A percentile compares a stretch with the other conserved stretches of the same genome.
These are phyloP conservation scores for Notocelia uddmanniana DNA, from an alignment of 2,888 invertebrate species.

Conservation along the genomic window DNA sequence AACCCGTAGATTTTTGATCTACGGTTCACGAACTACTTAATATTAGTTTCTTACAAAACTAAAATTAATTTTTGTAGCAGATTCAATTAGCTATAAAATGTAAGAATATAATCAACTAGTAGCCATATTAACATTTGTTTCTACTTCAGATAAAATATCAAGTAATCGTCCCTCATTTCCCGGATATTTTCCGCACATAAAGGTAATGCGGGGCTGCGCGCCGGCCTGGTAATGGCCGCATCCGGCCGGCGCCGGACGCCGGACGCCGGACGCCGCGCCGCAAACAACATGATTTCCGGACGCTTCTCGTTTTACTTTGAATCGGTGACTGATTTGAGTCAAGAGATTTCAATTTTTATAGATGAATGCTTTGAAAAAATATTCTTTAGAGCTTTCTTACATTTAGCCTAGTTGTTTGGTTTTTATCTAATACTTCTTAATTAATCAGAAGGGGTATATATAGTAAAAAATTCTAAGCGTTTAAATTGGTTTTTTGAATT, in stretches of 20 bases:
- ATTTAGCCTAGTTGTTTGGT: no score
- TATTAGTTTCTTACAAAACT: no score
- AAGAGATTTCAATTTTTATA: not conserved
- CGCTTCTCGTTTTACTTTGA: constrained; percentile 10
- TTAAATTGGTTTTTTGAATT: no score
- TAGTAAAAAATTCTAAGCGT: no score
- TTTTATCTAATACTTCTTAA: no score
- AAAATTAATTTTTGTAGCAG: no score
- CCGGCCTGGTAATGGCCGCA: constrained; percentile 10
- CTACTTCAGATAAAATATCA: not conserved
- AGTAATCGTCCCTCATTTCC: not conserved
- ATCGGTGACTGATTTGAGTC: not conserved
- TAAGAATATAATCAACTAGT: not conserved
- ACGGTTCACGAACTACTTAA: no score
- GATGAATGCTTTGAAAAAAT: no score
- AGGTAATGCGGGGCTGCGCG: constrained; percentile 14
- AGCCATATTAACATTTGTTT: not conserved
- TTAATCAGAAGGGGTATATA: no score
- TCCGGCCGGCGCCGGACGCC: constrained; percentile 12
- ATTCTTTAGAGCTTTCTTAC: no score
- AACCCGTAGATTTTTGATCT: no score
- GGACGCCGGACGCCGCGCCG: not conserved
- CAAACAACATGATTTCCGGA: constrained; percentile 12
- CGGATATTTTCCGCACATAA: not conserved
- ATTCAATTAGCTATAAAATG: no score